Base-by-base conservation (phyloP, 2,797 vertebrate genomes). In the Pipistrellus pygmaeus region DNA sequence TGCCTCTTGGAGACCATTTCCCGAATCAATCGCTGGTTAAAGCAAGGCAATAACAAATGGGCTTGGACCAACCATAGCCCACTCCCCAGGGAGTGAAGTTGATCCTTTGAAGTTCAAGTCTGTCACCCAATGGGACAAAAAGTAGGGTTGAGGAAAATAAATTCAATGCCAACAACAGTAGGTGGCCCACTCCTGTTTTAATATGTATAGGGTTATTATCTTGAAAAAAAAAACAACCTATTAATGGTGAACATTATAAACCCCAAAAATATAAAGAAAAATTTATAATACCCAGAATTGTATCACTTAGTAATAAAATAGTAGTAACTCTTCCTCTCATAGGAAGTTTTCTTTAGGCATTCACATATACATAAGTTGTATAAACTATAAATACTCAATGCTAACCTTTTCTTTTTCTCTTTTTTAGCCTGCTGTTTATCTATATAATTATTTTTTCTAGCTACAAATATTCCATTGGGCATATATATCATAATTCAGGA, bases 221-320 rank as follows among this genome's bases (percentile, higher is more conserved):
- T 41, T 21, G 10, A 62, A 18, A 78, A 95, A 35, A 89, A 96
- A n/a, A n/a, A n/a, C n/a, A 89, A 68, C 23, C 41, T 90, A 27
- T 32, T 20, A 60, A 77, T 13, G 44, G 14, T 32, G n/a, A 80
- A 80, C 41, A 62, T 12, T 75, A 55, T 75, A 53, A 20, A 6
- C 1, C 6, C 14, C 11, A 8, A 20, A 41, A 35, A 55, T 41
- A 48, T n/a, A 66, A 10, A 55, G 55, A 55, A 48, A 48, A 2
- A 60, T 83, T 30, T 76, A 60, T n/a, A 78, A 57, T 35, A 66
- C 17, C 35, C 51, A 51, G 55, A 66, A 76, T 62, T 27, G 0
- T 13, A 72, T 35, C 41, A 88, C 14, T 96, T 85, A 48, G 48
- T 60, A 57, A 38, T 44, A 85, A 53, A 73, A 60, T 77, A 68